Percentiles rank a stretch among this genome's conserved stretches.
phyloP scores from a whole-genome alignment of 2,888 invertebrate genomes.

The Galerucella pusilla region DNA sequence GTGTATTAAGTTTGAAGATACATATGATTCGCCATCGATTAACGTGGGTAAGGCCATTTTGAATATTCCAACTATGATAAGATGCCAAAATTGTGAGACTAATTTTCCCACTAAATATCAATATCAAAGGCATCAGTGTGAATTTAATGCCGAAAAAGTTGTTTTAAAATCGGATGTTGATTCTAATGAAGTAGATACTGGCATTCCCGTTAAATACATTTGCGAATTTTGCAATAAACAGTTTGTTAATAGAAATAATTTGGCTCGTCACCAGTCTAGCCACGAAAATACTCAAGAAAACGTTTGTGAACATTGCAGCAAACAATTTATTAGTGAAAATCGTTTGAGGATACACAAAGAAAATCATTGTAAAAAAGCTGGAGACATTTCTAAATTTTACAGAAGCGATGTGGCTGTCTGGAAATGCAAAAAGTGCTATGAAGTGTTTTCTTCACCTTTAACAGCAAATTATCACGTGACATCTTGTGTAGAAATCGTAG shows the following conservation, averaged over 20 bases:
- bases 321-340: slow-evolving; percentile 64
- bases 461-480: slow-evolving; percentile 58
- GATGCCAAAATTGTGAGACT: slow-evolving; percentile 65
- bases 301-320: slow-evolving; percentile 63
- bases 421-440: slow-evolving; percentile 63
- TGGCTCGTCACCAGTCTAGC: slow-evolving; percentile 61
- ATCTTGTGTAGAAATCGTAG: slow-evolving; percentile 50
- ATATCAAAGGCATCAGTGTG: slow-evolving; percentile 65
- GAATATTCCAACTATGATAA: slow-evolving; percentile 59
- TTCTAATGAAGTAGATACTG: slow-evolving; percentile 59
- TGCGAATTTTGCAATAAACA: slow-evolving; percentile 62
- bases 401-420: slow-evolving; percentile 64
- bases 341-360: slow-evolving; percentile 64
- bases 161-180: slow-evolving; percentile 61
- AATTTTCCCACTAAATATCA: slow-evolving; percentile 65
- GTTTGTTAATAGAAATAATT: slow-evolving; percentile 63
- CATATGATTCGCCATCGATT: not conserved
- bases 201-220: slow-evolving; percentile 59
- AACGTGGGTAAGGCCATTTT: slow-evolving; percentile 33
- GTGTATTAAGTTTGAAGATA: slow-evolving; percentile 40
- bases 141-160: slow-evolving; percentile 64
- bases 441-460: slow-evolving; percentile 61
- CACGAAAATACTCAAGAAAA: slow-evolving; percentile 61
- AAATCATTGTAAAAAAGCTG: slow-evolving; percentile 65
- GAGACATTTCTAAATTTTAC: slow-evolving; percentile 64